Evolutionary conservation across 2,113 vertebrate genomes (phyloP).

Genomic region (Boulengeromyrus knoepffleri): DNA sequence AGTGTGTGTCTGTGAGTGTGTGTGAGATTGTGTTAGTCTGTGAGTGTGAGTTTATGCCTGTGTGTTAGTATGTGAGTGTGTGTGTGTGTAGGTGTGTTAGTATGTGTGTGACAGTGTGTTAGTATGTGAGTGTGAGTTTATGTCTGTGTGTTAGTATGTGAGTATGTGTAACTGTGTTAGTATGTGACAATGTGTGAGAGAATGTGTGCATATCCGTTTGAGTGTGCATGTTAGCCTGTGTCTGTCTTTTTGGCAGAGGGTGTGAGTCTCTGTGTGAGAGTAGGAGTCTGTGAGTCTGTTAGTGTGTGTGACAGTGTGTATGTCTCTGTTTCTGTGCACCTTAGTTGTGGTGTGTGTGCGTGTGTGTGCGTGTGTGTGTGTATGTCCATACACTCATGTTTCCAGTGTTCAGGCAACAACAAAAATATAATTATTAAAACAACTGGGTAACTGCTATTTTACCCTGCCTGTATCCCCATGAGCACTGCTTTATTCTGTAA

Average conservation of each 20-base stretch:
- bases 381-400: neutral
- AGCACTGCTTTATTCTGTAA: neutral
- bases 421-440: slow-evolving; percentile 11
- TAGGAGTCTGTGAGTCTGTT: neutral
- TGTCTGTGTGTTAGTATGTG: neutral
- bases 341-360: neutral
- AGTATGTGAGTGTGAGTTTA: neutral
- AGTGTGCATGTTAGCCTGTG: neutral
- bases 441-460: neutral
- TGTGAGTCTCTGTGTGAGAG: no score
- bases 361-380: neutral
- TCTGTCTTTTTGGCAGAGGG: neutral
- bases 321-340: neutral
- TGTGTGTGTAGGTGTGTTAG: neutral
- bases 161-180: neutral
- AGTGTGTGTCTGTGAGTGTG: slow-evolving; percentile 46
- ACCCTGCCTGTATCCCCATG: neutral
- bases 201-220: neutral
- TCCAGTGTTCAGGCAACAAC: slow-evolving; percentile 22
- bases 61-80: slow-evolving; percentile 22
- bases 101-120: neutral
- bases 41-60: no score
- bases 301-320: neutral
- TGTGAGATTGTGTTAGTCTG: neutral
- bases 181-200: neutral